Evolutionary conservation across 2,113 vertebrate genomes (phyloP).

Genomic region (Leptodactylus fuscus): DNA sequence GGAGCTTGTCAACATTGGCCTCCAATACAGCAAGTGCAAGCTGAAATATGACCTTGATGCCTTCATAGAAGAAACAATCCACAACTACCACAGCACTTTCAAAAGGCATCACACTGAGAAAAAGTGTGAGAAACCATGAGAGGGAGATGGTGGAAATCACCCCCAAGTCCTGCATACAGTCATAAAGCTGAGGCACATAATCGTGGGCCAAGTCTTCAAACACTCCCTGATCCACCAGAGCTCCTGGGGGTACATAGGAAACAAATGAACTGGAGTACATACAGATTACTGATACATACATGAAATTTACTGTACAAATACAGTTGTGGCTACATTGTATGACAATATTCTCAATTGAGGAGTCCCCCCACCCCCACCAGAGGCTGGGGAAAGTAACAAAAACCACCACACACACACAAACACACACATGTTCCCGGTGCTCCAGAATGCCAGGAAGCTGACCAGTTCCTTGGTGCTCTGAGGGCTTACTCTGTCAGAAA

Average conservation of each 20-base stretch:
- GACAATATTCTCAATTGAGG: too few relatives aligned
- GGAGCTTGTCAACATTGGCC: constrained; percentile 92
- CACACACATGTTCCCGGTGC: too few relatives aligned
- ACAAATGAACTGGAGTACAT: neutral
- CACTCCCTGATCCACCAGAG: constrained; percentile 95
- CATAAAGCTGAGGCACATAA: constrained; percentile 94
- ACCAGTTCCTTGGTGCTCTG: too few relatives aligned
- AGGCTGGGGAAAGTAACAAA: too few relatives aligned
- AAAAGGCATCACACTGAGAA: constrained; percentile 98
- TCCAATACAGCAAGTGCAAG: constrained; percentile 93
- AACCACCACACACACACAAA: too few relatives aligned
- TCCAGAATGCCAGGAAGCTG: too few relatives aligned
- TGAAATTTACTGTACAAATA: neutral
- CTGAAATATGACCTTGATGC: constrained; percentile 99
- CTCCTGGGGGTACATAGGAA: constrained; percentile 76
- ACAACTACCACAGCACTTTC: constrained; percentile 97
- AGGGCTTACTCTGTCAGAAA: too few relatives aligned
- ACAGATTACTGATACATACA: neutral
- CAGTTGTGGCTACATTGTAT: neutral
- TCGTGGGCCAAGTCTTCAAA: constrained; percentile 95
- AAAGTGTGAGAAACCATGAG: constrained; percentile 98
- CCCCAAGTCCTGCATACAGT: constrained; percentile 98
- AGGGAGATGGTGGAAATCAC: constrained; percentile 98
- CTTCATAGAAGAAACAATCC: constrained; percentile 99
- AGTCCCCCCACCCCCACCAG: too few relatives aligned